phyloP scores from a whole-genome alignment of 2,113 vertebrate genomes.

The Lagenorhynchus albirostris region DNA sequence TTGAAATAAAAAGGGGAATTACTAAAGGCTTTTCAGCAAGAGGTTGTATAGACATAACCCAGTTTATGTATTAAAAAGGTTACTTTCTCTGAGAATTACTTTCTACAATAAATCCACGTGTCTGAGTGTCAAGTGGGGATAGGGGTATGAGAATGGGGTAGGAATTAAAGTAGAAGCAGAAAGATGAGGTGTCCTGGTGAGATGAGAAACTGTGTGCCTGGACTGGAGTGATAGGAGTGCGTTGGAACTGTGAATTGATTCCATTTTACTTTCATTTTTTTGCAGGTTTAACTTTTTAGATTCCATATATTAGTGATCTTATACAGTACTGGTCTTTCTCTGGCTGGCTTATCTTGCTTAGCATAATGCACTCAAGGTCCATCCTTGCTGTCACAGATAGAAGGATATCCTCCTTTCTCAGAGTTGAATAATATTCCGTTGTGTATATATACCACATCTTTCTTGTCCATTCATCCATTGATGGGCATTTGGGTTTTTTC shows the following conservation, averaged over 20 bases:
- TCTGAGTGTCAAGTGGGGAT: background rate
- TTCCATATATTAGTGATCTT: background rate
- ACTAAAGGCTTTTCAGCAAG: background rate
- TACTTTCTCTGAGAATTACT: background rate
- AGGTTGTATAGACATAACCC: background rate
- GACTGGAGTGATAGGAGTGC: background rate
- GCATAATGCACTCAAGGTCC: background rate
- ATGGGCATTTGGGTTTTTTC: background rate
- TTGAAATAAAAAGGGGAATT: background rate
- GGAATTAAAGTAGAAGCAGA: background rate
- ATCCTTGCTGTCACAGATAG: background rate
- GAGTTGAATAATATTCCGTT: background rate
- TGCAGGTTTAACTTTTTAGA: background rate
- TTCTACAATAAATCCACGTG: background rate
- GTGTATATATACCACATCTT: background rate
- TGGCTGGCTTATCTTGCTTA: background rate
- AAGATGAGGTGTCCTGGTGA: background rate
- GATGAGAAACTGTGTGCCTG: background rate
- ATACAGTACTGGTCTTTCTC: background rate
- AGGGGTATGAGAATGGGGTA: fast-evolving
- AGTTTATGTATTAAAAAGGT: background rate
- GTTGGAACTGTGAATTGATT: background rate
- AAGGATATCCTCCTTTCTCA: background rate
- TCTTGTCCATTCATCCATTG: background rate
- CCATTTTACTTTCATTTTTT: background rate